phyloP scores from a whole-genome alignment of 1,140 invertebrate species.

The Littorina saxatilis region DNA sequence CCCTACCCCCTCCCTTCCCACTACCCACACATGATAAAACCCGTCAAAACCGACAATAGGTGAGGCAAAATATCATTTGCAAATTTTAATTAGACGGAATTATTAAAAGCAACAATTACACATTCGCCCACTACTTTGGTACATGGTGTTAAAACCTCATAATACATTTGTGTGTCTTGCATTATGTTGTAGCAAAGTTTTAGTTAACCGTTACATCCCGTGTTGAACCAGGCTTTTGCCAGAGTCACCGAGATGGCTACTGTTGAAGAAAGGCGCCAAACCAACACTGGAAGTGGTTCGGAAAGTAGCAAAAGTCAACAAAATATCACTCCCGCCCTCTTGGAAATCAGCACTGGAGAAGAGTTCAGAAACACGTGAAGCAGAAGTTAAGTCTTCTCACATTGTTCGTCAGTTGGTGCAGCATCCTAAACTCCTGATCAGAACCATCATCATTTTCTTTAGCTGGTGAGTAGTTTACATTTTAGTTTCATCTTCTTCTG shows the following conservation, averaged over 20 bases:
- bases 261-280: not conserved
- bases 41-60: no score
- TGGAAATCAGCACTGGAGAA: conserved; percentile 14
- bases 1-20: no score
- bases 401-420: conserved; percentile 40
- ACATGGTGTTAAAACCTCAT: no score
- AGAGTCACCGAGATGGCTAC: conserved; percentile 20
- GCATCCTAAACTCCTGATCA: conserved; percentile 28
- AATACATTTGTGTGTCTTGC: no score
- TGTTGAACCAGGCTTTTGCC: not conserved
- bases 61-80: no score
- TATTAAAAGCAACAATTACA: no score
- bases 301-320: conserved; percentile 9
- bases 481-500: not conserved
- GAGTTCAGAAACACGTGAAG: not conserved
- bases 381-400: not conserved
- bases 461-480: conserved; percentile 46
- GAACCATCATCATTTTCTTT: conserved; percentile 49
- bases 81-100: no score
- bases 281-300: not conserved
- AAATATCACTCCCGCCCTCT: not conserved
- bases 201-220: not conserved
- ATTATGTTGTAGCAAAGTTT: no score
- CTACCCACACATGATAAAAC: no score
- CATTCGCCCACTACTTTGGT: no score